Percentiles rank a stretch among this genome's conserved stretches.
These are phyloP conservation scores for Delichon dasypus DNA, from an alignment of 2,797 vertebrate genomes.

Conservation along the genomic window DNA sequence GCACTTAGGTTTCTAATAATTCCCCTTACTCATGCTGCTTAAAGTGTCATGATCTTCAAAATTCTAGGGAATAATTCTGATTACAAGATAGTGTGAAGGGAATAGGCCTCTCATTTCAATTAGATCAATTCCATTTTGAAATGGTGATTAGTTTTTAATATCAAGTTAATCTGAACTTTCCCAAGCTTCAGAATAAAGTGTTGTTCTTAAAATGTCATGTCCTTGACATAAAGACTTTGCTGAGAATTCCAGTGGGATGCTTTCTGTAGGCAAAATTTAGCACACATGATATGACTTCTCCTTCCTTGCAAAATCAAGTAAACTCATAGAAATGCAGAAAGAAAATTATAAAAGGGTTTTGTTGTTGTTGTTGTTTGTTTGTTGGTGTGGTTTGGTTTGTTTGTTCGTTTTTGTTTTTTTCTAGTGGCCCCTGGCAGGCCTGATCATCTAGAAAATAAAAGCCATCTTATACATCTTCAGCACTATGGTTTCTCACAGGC, in stretches of 20 bases:
- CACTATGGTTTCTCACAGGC: slow-evolving; percentile 19
- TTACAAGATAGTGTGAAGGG: not conserved
- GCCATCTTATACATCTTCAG: not conserved
- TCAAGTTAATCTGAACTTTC: not conserved
- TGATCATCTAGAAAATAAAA: slow-evolving; percentile 56
- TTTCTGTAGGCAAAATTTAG: not conserved
- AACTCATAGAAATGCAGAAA: not conserved
- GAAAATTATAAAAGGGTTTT: not conserved
- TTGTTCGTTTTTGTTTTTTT: not conserved
- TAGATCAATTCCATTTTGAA: not conserved
- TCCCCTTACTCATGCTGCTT: not conserved
- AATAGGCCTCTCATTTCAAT: not conserved
- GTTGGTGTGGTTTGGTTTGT: too few species aligned
- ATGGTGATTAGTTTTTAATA: slow-evolving; percentile 15
- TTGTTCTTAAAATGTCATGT: not conserved
- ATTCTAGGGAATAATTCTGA: not conserved
- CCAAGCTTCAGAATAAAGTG: not conserved
- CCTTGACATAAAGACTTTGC: not conserved
- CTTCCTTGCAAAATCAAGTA: not conserved
- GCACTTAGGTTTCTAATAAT: not conserved
- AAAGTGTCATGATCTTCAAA: slow-evolving; percentile 11
- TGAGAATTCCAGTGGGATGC: not conserved
- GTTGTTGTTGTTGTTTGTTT: too few species aligned
- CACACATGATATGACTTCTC: not conserved
- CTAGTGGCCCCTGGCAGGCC: not conserved